Evolutionary conservation across 2,797 vertebrate species (phyloP), one percentile per base, ranked within the genome.

Genomic region (Fringilla coelebs): DNA sequence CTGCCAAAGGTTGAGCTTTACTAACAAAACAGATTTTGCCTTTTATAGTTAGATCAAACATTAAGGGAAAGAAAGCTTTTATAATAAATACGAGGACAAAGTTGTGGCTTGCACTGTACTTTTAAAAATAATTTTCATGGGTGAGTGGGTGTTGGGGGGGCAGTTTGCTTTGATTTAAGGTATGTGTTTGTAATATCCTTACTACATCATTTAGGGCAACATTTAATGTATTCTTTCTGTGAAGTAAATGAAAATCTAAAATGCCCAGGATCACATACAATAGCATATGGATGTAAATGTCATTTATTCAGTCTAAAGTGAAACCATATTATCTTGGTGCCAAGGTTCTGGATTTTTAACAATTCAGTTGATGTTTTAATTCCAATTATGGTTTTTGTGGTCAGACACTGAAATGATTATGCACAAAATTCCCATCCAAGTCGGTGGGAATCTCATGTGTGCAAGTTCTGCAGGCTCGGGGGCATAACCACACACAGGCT

Each of bases 361-460:
- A 83, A 63, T 85, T 85, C 71, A 5, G 80, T 80, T 49, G 88
- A 75, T 93, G 86, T 87, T 96, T 97, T 95, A 96, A 96, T 96
- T 90, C 88, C 85, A 91, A n/a, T 96, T 96, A 89, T 88, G 93
- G 96, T 52, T 95, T 96, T 85, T 96, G 95, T 93, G 95, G 95
- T 87, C 88, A 96, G 95, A 95, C 94, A 24, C 87, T 93, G 89
- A 85, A 84, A 85, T 32, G 72, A 52, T 92, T 90, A 57, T 70
- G 89, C 70, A 84, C 40, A 77, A 95, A 92, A 88, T 92, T 97
- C 96, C 88, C 94, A 92, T 96, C 85, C 89, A 76, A 67, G 79
- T 8, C 1, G 60, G 91, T 96, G 95, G 92, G 94, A 97, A 97
- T 63, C 83, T 96, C 82, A 6, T 75, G 82, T n/a, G 58, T 70